phyloP scores from a whole-genome alignment of 2,797 vertebrate species.

The Sebastes jordani region DNA sequence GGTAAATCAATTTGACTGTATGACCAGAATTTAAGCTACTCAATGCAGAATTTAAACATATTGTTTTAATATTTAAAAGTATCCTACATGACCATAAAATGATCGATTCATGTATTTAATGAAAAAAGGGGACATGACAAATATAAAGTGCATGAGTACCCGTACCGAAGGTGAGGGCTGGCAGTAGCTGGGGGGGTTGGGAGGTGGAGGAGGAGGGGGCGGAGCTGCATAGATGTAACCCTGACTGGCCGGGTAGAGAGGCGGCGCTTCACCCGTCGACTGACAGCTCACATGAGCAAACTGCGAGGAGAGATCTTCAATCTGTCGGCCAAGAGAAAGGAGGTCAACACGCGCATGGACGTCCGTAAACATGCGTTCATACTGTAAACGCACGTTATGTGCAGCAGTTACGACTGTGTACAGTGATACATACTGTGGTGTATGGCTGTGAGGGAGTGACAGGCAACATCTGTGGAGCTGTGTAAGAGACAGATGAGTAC shows the following conservation, averaged over 20 bases:
- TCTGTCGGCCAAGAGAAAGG: constrained; percentile 74
- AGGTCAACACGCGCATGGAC: constrained; percentile 9
- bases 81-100: background rate
- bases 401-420: background rate
- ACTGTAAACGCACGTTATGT: background rate
- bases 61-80: background rate
- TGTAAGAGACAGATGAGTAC: constrained; percentile 90
- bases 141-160: background rate
- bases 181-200: constrained; percentile 83
- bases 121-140: background rate
- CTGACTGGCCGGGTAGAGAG: constrained; percentile 79
- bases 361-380: background rate
- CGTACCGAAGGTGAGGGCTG: constrained; percentile 89
- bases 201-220: constrained; percentile 69
- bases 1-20: background rate
- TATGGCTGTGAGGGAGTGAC: constrained; percentile 89
- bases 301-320: constrained; percentile 90
- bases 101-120: background rate
- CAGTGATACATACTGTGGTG: constrained; percentile 81
- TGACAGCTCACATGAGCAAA: constrained; percentile 90
- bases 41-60: background rate
- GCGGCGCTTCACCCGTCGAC: constrained; percentile 84
- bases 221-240: constrained; percentile 82
- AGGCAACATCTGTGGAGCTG: constrained; percentile 91
- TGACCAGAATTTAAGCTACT: background rate